Evolutionary conservation across 2,888 invertebrate species (phyloP), one percentile per base, ranked within the genome.

Genomic region (Lysandra bellargus): DNA sequence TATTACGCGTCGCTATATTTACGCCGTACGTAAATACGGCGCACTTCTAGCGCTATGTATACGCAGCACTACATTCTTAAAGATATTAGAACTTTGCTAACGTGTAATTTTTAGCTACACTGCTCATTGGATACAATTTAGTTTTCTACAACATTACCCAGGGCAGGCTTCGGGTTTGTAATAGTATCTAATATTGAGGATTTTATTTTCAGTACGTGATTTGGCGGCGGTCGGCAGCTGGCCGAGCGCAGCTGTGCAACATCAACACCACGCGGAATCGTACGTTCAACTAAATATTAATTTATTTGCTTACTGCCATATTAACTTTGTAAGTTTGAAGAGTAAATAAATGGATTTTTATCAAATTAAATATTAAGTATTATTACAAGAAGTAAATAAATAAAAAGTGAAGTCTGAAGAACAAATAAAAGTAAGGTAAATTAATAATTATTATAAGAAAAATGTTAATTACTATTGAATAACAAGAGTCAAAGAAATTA

Each of bases 81-180:
- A 49, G 9, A 49, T 49, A 49, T 49, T 2, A 49, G 49, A 49
- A 44, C 44, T 9, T 44, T 9, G 14, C 14, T 53, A 53, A 12
- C 14, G 14, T 64, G 64, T 64, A 23, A 64, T 30, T 9, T 64
- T 23, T 1, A 64, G 30, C 64, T 23, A n/a, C 60, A n/a, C n/a
- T 9, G 61, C 61, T 9, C n/a, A 9, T 23, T 37, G 17, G 4
- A 37, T 37, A 37, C 33, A 5, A 69, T 9, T 17, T 30, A 64
- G 37, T 69, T 69, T 69, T 69, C 69, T 37, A 69, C 4, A 69
- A 69, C 69, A 69, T 69, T 69, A 37, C 17, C 33, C 37, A 69
- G 69, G 1, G 2, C 12, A 37, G 69, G 33, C 33, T 69, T 33
- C 33, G 69, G 37, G 14, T 69, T 69, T 69, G 69, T 69, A 69